Conservation (phyloP, 35 echinoderm and acorn worm species). For the Nesometra sesokonis region DNA sequence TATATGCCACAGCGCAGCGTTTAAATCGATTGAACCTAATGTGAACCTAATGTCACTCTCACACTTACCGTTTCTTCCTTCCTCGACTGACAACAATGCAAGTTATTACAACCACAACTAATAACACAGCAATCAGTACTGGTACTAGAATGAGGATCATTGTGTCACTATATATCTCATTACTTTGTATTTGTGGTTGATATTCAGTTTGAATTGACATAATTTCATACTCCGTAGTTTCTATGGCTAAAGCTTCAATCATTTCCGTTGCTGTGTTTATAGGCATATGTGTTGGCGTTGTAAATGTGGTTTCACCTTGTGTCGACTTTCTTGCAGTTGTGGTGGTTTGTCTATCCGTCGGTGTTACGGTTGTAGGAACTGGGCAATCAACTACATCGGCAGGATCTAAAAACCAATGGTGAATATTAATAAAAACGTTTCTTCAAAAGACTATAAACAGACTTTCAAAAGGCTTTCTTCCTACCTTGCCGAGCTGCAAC, state of each 20-base stretch:
- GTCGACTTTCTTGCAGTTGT: neutral
- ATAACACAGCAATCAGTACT: neutral
- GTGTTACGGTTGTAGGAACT: neutral
- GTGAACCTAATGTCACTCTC: neutral
- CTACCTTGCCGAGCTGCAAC: too few species aligned
- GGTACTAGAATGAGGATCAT: neutral
- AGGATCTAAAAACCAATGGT: neutral
- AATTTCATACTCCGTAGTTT: neutral
- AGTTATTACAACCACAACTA: neutral
- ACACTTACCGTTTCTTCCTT: neutral
- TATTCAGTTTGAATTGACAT: neutral
- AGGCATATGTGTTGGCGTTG: neutral
- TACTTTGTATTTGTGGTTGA: neutral
- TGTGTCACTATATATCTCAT: neutral
- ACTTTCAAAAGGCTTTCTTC: too few species aligned
- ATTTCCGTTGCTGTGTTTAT: neutral
- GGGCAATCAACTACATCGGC: neutral
- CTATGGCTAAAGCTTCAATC: neutral
- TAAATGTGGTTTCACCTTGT: neutral
- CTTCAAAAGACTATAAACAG: too few species aligned
- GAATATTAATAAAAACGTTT: too few species aligned
- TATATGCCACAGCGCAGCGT: neutral
- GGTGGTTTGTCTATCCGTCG: neutral
- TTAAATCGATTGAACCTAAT: neutral
- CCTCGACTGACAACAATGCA: neutral